Percentiles rank a stretch among this genome's conserved stretches.
phyloP scores from a whole-genome alignment of 2,888 invertebrate species.

The Euphydryas editha region DNA sequence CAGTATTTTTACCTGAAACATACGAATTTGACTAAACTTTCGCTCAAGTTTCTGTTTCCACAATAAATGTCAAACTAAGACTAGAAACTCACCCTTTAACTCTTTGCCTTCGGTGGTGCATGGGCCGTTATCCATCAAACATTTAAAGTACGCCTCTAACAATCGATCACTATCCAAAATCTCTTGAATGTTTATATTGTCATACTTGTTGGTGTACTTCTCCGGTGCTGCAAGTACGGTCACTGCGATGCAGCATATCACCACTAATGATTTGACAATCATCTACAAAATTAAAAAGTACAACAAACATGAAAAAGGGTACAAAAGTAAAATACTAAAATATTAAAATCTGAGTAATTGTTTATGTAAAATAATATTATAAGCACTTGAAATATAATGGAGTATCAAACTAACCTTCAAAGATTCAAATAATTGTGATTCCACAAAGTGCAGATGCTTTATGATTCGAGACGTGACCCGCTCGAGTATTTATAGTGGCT shows the following conservation, averaged over 20 bases:
- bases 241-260: constrained; percentile 40
- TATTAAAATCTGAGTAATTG: background rate
- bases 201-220: constrained; percentile 86
- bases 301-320: background rate
- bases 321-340: background rate
- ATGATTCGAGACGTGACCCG: constrained; percentile 56
- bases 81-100: constrained; percentile 84
- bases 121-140: constrained; percentile 84
- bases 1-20: no score
- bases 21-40: no score
- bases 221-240: constrained; percentile 38
- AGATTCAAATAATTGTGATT: constrained; percentile 22
- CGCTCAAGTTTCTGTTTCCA: no score
- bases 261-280: constrained; percentile 37
- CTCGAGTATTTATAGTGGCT: constrained; percentile 67
- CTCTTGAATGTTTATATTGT: constrained; percentile 87
- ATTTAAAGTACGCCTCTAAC: constrained; percentile 86
- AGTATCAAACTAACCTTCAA: constrained; percentile 16
- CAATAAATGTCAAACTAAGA: background rate
- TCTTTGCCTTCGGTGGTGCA: constrained; percentile 89
- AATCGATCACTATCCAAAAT: constrained; percentile 86
- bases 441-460: constrained; percentile 56
- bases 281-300: constrained; percentile 37
- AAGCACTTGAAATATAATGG: background rate
- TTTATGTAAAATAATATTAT: background rate